Conservation (phyloP, 2,888 invertebrate species). For the Dicyrtoma fusca region DNA sequence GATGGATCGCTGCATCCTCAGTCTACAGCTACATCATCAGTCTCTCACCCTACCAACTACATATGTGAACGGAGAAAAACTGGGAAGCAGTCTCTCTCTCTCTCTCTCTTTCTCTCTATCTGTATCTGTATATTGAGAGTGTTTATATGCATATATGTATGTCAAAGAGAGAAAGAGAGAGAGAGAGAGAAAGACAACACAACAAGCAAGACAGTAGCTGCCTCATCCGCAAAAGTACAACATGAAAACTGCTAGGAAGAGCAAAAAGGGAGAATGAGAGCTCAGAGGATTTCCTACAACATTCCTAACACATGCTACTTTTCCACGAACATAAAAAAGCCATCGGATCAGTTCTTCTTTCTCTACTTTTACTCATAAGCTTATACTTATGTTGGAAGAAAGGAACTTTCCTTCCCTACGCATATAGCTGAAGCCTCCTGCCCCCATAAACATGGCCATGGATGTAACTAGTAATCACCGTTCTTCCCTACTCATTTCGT, state of each 20-base stretch:
- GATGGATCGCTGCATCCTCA: constrained; percentile 3
- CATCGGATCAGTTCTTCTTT: constrained; percentile 12
- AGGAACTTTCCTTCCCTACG: no score
- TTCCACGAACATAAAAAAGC: constrained; percentile 40
- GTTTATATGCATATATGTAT: neutral
- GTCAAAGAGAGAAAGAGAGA: neutral
- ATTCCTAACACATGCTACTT: constrained; percentile 33
- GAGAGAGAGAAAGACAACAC: constrained; percentile 6
- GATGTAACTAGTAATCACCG: no score
- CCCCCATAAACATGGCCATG: no score
- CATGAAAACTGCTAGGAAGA: neutral
- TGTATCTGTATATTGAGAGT: neutral
- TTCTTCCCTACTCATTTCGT: no score
- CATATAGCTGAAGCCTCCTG: no score
- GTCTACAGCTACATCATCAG: neutral
- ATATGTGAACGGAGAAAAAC: neutral
- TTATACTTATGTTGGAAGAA: no score
- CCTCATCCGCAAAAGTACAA: neutral
- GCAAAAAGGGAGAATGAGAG: neutral
- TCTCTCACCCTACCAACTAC: neutral
- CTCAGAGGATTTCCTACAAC: constrained; percentile 24
- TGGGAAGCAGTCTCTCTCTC: neutral
- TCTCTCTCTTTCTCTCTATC: neutral
- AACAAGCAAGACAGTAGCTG: neutral
- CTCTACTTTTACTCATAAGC: neutral